These are phyloP conservation scores for Lophius piscatorius DNA, from an alignment of 2,113 vertebrate species.

Conservation along the genomic window DNA sequence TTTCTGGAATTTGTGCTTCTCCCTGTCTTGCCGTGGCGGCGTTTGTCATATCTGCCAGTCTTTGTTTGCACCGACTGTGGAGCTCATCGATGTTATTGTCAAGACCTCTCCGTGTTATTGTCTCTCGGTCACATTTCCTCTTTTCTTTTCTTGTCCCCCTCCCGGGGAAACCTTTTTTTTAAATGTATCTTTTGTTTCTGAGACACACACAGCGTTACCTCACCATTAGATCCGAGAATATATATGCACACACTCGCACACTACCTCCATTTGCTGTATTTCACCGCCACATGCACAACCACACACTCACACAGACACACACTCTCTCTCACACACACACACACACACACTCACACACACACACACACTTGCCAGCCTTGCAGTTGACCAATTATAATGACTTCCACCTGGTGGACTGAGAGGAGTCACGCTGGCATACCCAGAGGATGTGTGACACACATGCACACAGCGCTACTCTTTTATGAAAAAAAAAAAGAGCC, in stretches of 20 bases:
- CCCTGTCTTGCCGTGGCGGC: too few species aligned
- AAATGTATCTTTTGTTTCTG: slow-evolving; percentile 11
- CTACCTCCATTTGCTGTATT: slow-evolving; percentile 22
- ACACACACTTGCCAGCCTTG: slow-evolving; percentile 33
- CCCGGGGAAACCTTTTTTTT: neutral
- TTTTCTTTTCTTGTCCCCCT: neutral
- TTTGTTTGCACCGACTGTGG: slow-evolving; percentile 36
- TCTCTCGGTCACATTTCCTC: slow-evolving; percentile 15
- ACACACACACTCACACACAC: slow-evolving; percentile 4
- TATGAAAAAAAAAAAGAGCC: slow-evolving; percentile 30
- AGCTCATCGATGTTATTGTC: slow-evolving; percentile 39
- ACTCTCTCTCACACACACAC: neutral
- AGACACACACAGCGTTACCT: slow-evolving; percentile 15
- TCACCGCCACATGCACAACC: neutral
- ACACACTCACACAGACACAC: neutral
- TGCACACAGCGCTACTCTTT: slow-evolving; percentile 45
- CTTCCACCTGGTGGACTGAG: slow-evolving; percentile 56
- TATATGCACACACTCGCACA: slow-evolving; percentile 27
- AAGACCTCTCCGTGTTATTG: slow-evolving; percentile 13
- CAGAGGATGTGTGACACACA: slow-evolving; percentile 3
- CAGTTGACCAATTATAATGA: slow-evolving; percentile 57
- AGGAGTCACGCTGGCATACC: slow-evolving; percentile 17
- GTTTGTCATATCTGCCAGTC: slow-evolving; percentile 52
- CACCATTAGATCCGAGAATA: slow-evolving; percentile 32
- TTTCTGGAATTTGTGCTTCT: slow-evolving; percentile 10